Percentiles rank a stretch among this genome's conserved stretches.
Evolutionary conservation across 2,113 vertebrate species (phyloP).

Genomic region (Taurulus bubalis): DNA sequence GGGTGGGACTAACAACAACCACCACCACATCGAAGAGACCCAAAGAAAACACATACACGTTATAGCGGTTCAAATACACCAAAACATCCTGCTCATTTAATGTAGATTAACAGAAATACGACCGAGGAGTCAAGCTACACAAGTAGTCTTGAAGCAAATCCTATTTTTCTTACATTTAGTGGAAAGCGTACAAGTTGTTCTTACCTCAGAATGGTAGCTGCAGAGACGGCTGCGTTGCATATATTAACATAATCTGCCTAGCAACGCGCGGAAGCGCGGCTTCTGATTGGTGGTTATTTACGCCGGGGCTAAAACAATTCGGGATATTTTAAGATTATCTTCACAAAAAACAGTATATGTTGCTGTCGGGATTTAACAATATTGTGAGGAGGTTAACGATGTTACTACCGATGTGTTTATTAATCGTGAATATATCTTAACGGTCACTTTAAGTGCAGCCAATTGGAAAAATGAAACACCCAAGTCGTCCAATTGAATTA

Average conservation of each 20-base stretch:
- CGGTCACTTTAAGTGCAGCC: conserved; percentile 17
- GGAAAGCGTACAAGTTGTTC: conserved; percentile 85
- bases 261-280: conserved; percentile 76
- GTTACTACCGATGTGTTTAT: neutral
- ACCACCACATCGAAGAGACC: conserved; percentile 75
- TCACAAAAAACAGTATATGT: neutral
- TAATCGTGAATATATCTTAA: neutral
- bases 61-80: conserved; percentile 5
- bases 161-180: conserved; percentile 74
- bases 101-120: conserved; percentile 45
- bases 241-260: conserved; percentile 92
- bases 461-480: conserved; percentile 63
- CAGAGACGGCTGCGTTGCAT: conserved; percentile 86
- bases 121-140: conserved; percentile 35
- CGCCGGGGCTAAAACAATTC: neutral
- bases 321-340: neutral
- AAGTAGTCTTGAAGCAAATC: conserved; percentile 54
- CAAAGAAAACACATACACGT: conserved; percentile 53
- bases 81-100: conserved; percentile 23
- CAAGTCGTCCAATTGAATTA: conserved; percentile 46
- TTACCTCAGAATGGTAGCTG: conserved; percentile 96
- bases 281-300: conserved; percentile 75
- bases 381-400: too few relatives aligned
- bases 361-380: too few relatives aligned
- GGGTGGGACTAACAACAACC: conserved; percentile 91